Percentiles rank a stretch among this genome's conserved stretches.
Conservation (phyloP, 2,797 vertebrate genomes). For the Rhincodon typus region DNA sequence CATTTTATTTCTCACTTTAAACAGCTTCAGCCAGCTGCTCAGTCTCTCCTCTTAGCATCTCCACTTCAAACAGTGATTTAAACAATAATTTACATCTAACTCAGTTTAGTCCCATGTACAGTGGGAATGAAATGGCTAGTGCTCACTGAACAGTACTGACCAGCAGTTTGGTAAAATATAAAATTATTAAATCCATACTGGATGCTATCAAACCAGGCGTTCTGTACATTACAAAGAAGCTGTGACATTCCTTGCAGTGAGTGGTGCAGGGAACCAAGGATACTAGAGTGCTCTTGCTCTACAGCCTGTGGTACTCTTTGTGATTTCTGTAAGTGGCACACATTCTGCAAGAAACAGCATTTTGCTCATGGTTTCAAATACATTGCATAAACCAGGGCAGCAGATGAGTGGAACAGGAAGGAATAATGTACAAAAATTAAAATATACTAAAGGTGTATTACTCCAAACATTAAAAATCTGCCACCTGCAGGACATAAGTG, state of each 20-base stretch:
- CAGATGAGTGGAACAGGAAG: not conserved
- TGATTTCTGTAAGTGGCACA: not conserved
- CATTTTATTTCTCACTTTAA: not conserved
- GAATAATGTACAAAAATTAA: not conserved
- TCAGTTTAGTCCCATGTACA: not conserved
- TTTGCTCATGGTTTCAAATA: not conserved
- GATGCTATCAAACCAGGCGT: not conserved
- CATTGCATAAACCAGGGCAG: not conserved
- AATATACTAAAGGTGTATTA: too few relatives aligned
- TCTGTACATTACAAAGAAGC: not conserved
- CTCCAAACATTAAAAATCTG: not conserved
- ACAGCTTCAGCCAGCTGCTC: not conserved
- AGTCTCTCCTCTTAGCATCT: not conserved
- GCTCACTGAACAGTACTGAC: not conserved
- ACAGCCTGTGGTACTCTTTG: not conserved
- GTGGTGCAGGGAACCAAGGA: not conserved
- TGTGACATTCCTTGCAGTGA: not conserved
- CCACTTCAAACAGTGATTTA: not conserved
- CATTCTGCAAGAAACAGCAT: not conserved
- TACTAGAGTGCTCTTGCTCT: not conserved
- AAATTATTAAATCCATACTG: not conserved
- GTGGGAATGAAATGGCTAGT: not conserved
- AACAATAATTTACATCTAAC: not conserved
- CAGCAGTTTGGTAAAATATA: not conserved
- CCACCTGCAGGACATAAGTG: not conserved